Evolutionary conservation across 2,888 invertebrate genomes (phyloP).

Genomic region (Xylota segnis): DNA sequence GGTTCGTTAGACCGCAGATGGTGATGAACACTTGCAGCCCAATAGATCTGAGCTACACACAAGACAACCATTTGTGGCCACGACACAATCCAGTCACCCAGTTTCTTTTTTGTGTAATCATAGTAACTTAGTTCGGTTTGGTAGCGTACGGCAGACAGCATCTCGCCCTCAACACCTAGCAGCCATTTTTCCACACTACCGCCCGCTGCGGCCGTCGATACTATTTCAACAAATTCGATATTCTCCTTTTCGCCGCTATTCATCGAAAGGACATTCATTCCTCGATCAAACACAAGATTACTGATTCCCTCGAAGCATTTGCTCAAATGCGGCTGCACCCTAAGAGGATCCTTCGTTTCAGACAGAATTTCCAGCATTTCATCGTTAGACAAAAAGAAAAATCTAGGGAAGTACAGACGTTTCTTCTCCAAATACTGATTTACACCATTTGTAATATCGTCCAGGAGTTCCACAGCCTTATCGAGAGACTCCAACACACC

Average conservation of each 20-base stretch:
- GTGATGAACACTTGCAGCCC: slow-evolving; percentile 88
- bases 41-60: slow-evolving; percentile 87
- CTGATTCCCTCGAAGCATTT: slow-evolving; percentile 90
- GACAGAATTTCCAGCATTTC: slow-evolving; percentile 90
- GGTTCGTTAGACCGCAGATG: slow-evolving; percentile 85
- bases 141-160: slow-evolving; percentile 86
- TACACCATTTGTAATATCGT: slow-evolving; percentile 87
- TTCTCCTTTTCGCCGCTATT: slow-evolving; percentile 87
- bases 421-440: slow-evolving; percentile 88
- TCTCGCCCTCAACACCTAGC: slow-evolving; percentile 87
- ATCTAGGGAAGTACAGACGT: slow-evolving; percentile 88
- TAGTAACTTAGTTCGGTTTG: slow-evolving; percentile 84
- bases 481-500: slow-evolving; percentile 90
- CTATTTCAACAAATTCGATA: slow-evolving; percentile 85
- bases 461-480: slow-evolving; percentile 86
- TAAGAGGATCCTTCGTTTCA: slow-evolving; percentile 87
- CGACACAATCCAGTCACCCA: slow-evolving; percentile 86
- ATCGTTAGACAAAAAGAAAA: slow-evolving; percentile 91
- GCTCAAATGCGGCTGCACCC: slow-evolving; percentile 87
- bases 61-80: slow-evolving; percentile 89
- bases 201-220: slow-evolving; percentile 85
- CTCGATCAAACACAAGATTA: slow-evolving; percentile 85
- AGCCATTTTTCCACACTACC: slow-evolving; percentile 90
- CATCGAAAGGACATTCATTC: slow-evolving; percentile 87
- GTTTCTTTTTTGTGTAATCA: slow-evolving; percentile 82